A percentile compares a stretch with the other conserved stretches of the same genome.
Conservation (phyloP, 2,797 vertebrate species). For the Girardinus metallicus region DNA sequence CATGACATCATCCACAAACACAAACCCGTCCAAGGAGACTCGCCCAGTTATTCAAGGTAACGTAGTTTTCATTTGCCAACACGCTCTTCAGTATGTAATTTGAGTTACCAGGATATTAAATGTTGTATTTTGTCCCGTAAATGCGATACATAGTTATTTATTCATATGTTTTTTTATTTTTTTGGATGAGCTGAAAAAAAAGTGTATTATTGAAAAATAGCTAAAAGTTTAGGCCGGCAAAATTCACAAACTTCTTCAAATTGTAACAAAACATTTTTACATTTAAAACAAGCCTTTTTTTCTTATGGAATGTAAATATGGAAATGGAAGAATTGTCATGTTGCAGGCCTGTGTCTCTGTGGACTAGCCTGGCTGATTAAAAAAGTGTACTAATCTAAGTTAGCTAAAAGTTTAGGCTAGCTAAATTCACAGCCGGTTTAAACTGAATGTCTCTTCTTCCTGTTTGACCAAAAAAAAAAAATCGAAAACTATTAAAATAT, state of each 20-base stretch:
- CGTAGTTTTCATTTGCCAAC: not conserved
- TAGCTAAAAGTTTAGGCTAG: no score
- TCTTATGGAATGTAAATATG: not conserved
- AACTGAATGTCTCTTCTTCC: no score
- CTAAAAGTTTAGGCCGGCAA: not conserved
- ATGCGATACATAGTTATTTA: no score
- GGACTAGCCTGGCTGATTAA: no score
- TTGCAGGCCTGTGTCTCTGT: constrained; percentile 28
- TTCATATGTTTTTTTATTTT: no score
- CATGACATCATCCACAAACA: not conserved
- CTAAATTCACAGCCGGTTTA: no score
- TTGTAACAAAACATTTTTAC: not conserved
- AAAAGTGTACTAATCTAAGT: no score
- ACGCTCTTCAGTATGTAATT: not conserved
- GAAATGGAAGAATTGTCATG: no score
- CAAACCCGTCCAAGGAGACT: not conserved
- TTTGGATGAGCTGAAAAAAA: not conserved
- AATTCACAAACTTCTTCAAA: not conserved
- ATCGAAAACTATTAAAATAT: not conserved
- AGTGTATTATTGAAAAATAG: not conserved
- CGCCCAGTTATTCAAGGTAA: no score
- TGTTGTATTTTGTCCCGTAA: no score
- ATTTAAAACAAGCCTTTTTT: not conserved
- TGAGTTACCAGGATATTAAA: not conserved
- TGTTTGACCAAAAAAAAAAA: no score